Conservation (phyloP, 2,113 vertebrate genomes). For the Rhinichthys klamathensis region DNA sequence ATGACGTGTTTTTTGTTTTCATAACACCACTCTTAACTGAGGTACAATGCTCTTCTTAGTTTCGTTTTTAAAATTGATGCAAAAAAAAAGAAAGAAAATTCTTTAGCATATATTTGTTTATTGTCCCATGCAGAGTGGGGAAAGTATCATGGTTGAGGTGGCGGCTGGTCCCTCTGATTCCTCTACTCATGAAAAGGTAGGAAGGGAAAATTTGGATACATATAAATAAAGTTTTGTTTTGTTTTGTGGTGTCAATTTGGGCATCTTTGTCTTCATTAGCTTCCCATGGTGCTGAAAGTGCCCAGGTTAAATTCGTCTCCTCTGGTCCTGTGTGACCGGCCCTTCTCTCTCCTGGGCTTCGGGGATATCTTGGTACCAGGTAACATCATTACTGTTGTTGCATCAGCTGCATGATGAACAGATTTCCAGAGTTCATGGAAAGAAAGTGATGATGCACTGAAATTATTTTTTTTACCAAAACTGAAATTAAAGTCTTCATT, state of each 20-base stretch:
- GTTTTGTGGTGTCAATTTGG: not conserved
- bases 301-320: slow-evolving; percentile 89
- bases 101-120: not conserved
- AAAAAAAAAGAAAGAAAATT: not conserved
- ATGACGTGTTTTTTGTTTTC: slow-evolving; percentile 97
- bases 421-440: not conserved
- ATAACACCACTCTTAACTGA: slow-evolving; percentile 91
- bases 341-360: slow-evolving; percentile 95
- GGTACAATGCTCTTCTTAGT: slow-evolving; percentile 69
- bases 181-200: slow-evolving; percentile 91
- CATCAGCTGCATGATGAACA: not conserved
- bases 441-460: not conserved
- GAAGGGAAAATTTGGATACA: not conserved
- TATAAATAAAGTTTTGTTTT: not conserved
- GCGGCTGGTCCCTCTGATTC: slow-evolving; percentile 91
- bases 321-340: slow-evolving; percentile 87
- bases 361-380: slow-evolving; percentile 97
- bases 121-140: slow-evolving; percentile 79
- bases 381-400: slow-evolving; percentile 60
- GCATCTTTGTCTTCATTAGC: slow-evolving; percentile 70
- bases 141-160: slow-evolving; percentile 98
- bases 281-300: slow-evolving; percentile 98
- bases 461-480: not conserved
- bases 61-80: not conserved
- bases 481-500: too few relatives aligned